Percentiles rank a stretch among this genome's conserved stretches.
phyloP scores from a whole-genome alignment of 2,797 vertebrate genomes.

The Crax fasciolata region DNA sequence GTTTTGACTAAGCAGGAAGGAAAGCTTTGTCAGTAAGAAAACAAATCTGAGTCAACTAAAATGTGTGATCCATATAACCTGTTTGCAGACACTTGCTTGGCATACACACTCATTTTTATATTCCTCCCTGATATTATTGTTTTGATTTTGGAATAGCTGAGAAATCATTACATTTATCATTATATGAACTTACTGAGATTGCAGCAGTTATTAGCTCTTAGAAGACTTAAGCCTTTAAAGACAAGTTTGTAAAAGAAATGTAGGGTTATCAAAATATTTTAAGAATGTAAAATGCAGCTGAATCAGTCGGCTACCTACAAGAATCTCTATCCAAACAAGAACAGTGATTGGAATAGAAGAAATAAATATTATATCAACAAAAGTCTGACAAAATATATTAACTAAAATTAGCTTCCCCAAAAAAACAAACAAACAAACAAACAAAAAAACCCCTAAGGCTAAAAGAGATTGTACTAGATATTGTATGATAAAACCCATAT shows the following conservation, averaged over 20 bases:
- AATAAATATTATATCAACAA: not conserved
- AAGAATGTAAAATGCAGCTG: not conserved
- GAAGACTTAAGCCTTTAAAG: not conserved
- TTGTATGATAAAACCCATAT: accelerated
- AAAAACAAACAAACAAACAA: too few species aligned
- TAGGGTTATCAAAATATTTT: not conserved
- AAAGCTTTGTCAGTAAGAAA: conserved; percentile 34
- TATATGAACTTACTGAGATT: not conserved
- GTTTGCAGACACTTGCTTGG: not conserved
- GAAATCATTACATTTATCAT: not conserved
- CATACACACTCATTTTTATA: not conserved
- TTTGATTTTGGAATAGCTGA: not conserved
- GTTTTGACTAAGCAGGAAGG: not conserved
- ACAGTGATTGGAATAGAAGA: not conserved
- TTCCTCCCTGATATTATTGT: not conserved
- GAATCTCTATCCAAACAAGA: not conserved
- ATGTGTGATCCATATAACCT: not conserved
- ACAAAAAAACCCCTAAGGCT: not conserved
- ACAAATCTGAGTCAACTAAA: not conserved
- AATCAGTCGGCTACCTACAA: not conserved
- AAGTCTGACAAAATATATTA: not conserved
- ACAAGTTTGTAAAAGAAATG: not conserved
- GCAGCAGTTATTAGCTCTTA: accelerated
- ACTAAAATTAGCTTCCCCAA: not conserved
- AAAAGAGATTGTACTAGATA: not conserved